A percentile compares a stretch with the other conserved stretches of the same genome.
These are phyloP conservation scores for Stomorhina lunata DNA, from an alignment of 2,888 invertebrate genomes.

Conservation along the genomic window DNA sequence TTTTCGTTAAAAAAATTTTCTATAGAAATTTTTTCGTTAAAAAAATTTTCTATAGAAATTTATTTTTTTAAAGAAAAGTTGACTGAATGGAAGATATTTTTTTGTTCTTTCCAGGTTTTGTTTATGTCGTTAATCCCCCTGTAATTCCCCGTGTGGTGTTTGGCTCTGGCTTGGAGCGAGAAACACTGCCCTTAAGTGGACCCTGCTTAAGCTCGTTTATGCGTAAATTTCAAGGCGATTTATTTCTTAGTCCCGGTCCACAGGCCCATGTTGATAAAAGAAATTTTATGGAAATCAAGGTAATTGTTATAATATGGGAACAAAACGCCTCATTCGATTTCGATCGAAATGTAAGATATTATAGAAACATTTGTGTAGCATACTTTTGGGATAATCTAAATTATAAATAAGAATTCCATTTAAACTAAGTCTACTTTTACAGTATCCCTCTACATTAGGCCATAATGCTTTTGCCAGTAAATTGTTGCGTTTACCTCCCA, in stretches of 20 bases:
- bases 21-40: too few relatives aligned
- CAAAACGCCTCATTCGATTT: too few relatives aligned
- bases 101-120: conserved; percentile 80
- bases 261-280: conserved; percentile 51
- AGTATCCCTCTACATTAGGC: conserved; percentile 75
- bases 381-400: too few relatives aligned
- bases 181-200: conserved; percentile 80
- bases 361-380: too few relatives aligned
- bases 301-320: conserved; percentile 53
- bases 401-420: neutral
- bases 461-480: conserved; percentile 74
- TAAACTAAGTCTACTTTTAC: neutral
- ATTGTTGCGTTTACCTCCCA: conserved; percentile 69
- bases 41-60: neutral
- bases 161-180: conserved; percentile 80
- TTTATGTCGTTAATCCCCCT: conserved; percentile 82
- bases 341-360: too few relatives aligned
- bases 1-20: too few relatives aligned
- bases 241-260: conserved; percentile 72
- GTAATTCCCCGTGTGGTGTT: conserved; percentile 81
- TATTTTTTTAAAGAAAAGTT: neutral
- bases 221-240: conserved; percentile 78
- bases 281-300: conserved; percentile 71
- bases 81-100: neutral
- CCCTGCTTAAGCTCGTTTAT: conserved; percentile 81